A percentile compares a stretch with the other conserved stretches of the same genome.
Conservation (phyloP, 2,797 vertebrate species). For the Staurois parvus region DNA sequence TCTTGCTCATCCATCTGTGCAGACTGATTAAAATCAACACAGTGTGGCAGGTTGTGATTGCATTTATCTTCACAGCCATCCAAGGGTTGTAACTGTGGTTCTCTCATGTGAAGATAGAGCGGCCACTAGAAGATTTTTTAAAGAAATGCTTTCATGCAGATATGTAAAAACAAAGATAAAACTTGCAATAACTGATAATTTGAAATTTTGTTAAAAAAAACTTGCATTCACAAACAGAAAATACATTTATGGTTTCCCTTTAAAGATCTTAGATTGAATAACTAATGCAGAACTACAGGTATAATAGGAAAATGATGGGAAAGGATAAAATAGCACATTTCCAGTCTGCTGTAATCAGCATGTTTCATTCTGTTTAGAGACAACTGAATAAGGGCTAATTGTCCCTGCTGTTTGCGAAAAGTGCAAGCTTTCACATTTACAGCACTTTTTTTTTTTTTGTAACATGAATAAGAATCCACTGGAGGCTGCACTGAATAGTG, state of each 20-base stretch:
- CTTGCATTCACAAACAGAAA: background rate
- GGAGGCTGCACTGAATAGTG: background rate
- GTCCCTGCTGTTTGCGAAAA: constrained; percentile 20
- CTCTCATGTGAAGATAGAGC: background rate
- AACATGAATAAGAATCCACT: background rate
- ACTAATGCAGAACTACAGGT: background rate
- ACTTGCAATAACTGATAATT: too few relatives aligned
- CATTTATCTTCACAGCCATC: background rate
- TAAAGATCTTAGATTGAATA: background rate
- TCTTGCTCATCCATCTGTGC: background rate
- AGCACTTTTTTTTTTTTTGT: background rate
- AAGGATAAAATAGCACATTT: constrained; percentile 14
- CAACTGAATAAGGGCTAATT: constrained; percentile 30
- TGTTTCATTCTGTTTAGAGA: constrained; percentile 39
- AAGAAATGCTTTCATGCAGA: too few relatives aligned
- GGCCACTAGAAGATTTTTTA: too few relatives aligned
- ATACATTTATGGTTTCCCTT: background rate
- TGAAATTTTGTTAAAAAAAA: too few relatives aligned
- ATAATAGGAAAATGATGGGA: constrained; percentile 6
- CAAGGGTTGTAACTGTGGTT: background rate
- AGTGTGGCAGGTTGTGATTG: background rate
- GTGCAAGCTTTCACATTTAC: constrained; percentile 32
- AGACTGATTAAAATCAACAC: background rate
- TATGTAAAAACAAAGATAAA: background rate
- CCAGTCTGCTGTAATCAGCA: constrained; percentile 35